phyloP scores from a whole-genome alignment of 1,140 invertebrate species.

The Elysia chlorotica region DNA sequence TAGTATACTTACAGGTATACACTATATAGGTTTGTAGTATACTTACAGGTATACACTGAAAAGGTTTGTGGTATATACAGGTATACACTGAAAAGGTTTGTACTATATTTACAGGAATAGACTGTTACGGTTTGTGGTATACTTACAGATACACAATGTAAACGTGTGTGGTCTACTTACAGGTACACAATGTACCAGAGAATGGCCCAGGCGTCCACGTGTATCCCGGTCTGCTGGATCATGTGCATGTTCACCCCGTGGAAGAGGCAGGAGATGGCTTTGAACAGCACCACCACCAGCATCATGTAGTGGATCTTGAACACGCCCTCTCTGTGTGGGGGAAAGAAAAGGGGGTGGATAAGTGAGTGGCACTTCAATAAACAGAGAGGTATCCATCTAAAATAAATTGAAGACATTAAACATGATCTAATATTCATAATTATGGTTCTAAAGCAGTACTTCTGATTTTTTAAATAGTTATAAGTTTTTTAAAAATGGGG shows the following conservation, averaged over 20 bases:
- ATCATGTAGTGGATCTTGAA: slow-evolving; percentile 98
- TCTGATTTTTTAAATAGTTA: neutral
- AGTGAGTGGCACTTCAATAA: neutral
- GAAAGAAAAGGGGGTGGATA: slow-evolving; percentile 22
- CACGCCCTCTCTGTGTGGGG: slow-evolving; percentile 71
- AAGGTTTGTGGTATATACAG: too few species aligned
- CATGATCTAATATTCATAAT: neutral
- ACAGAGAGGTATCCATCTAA: neutral
- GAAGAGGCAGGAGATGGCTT: slow-evolving; percentile 89
- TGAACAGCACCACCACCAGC: slow-evolving; percentile 91
- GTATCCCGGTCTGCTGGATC: slow-evolving; percentile 90
- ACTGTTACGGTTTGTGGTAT: too few species aligned
- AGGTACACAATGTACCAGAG: slow-evolving; percentile 95
- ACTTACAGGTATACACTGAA: too few species aligned
- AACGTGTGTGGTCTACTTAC: too few species aligned
- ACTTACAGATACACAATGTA: slow-evolving; percentile 83
- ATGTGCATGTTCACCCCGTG: slow-evolving; percentile 94
- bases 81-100: too few species aligned
- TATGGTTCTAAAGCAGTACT: neutral
- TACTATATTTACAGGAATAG: too few species aligned
- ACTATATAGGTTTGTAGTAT: too few species aligned
- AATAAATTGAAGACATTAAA: neutral
- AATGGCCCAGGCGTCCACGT: slow-evolving; percentile 96
- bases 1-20: too few species aligned
- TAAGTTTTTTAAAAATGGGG: too few species aligned